Evolutionary conservation across 2,113 vertebrate genomes (phyloP).

Genomic region (Stegostoma tigrinum): DNA sequence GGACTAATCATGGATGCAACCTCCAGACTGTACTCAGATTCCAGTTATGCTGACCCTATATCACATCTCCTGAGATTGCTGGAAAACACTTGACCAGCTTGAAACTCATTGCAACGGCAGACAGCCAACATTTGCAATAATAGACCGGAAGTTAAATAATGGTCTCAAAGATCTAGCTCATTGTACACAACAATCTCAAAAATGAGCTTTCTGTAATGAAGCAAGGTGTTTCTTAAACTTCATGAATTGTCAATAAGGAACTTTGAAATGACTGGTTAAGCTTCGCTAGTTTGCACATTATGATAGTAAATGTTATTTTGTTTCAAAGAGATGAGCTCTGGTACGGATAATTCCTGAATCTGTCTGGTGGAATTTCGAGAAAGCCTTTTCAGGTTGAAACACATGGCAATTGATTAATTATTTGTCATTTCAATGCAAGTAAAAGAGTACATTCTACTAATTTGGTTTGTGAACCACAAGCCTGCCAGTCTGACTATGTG

Average conservation of each 20-base stretch:
- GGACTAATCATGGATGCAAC: not conserved
- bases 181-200: not conserved
- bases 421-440: not conserved
- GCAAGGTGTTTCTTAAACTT: too few relatives aligned
- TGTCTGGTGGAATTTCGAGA: too few relatives aligned
- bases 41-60: not conserved
- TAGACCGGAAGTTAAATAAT: not conserved
- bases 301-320: too few relatives aligned
- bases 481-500: not conserved
- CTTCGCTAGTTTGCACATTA: too few relatives aligned
- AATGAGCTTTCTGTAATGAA: not conserved
- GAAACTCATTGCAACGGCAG: not conserved
- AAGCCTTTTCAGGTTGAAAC: too few relatives aligned
- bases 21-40: not conserved
- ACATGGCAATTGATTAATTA: too few relatives aligned
- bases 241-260: too few relatives aligned
- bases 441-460: not conserved
- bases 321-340: too few relatives aligned
- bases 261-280: too few relatives aligned
- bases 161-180: not conserved
- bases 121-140: not conserved
- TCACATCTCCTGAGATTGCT: not conserved
- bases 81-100: not conserved
- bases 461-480: not conserved
- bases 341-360: too few relatives aligned